Percentiles rank a stretch among this genome's conserved stretches.
These are phyloP conservation scores for Centrocercus urophasianus DNA, from an alignment of 2,113 vertebrate genomes.

Conservation along the genomic window DNA sequence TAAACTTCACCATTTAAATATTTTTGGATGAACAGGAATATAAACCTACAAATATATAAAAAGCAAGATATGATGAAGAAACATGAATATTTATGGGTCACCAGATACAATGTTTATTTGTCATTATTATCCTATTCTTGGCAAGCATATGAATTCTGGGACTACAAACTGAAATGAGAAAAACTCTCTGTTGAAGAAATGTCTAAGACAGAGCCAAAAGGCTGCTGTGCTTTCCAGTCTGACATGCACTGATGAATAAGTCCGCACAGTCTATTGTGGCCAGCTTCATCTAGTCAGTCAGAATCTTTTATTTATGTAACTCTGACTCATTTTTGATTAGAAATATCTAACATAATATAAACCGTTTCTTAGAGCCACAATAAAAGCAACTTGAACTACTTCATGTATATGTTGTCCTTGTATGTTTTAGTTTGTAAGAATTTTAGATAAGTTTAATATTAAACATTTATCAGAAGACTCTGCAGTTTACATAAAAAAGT, in stretches of 20 bases:
- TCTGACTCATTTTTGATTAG: neutral
- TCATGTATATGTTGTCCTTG: conserved; percentile 18
- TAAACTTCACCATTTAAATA: neutral
- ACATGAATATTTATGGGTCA: neutral
- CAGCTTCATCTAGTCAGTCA: neutral
- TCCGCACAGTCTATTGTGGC: neutral
- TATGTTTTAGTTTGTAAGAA: conserved; percentile 41
- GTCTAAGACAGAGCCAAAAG: neutral
- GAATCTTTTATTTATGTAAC: neutral
- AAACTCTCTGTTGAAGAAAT: neutral
- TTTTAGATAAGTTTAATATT: conserved; percentile 60
- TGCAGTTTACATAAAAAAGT: conserved; percentile 28
- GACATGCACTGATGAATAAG: neutral
- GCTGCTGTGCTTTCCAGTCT: neutral
- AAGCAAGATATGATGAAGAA: neutral
- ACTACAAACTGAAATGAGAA: neutral
- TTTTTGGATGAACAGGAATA: neutral
- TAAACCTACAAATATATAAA: neutral
- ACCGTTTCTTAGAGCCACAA: neutral
- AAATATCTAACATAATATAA: neutral
- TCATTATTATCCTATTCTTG: neutral
- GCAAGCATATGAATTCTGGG: neutral
- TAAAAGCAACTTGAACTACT: conserved; percentile 18
- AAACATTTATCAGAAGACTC: conserved; percentile 41
- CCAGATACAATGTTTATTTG: neutral